phyloP scores from a whole-genome alignment of 2,888 invertebrate species.

The Drosophila melanosoma region DNA sequence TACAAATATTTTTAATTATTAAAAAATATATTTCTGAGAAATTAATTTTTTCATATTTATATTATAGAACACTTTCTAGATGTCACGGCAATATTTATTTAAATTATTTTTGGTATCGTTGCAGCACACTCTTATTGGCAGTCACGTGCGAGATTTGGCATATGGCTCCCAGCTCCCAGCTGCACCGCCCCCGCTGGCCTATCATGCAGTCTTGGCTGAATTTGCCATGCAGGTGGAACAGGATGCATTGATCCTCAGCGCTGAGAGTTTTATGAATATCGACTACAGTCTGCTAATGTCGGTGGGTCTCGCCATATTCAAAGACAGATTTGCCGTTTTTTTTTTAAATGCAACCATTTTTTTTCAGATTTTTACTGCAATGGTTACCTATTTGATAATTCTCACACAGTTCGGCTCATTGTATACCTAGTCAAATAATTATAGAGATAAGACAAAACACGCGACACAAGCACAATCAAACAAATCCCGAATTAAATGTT shows the following conservation, averaged over 20 bases:
- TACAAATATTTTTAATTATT: not conserved
- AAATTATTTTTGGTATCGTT: not conserved
- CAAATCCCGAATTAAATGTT: not conserved
- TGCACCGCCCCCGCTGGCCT: constrained; percentile 40
- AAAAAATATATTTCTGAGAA: not conserved
- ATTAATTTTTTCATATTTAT: not conserved
- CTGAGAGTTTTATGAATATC: constrained; percentile 71
- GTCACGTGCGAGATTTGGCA: constrained; percentile 59
- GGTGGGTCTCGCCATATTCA: constrained; percentile 44
- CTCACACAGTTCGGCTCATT: constrained; percentile 73
- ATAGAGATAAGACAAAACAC: not conserved
- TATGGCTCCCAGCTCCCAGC: constrained; percentile 31
- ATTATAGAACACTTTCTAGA: not conserved
- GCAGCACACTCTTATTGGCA: constrained; percentile 59
- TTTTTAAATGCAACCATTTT: not conserved
- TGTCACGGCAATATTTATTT: not conserved
- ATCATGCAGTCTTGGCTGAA: constrained; percentile 65
- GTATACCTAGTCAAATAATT: constrained; percentile 24
- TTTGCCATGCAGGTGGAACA: constrained; percentile 76
- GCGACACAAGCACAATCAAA: not conserved
- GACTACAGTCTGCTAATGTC: constrained; percentile 75
- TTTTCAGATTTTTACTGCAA: constrained; percentile 67
- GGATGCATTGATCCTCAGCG: constrained; percentile 63
- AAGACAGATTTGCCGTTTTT: accelerated
- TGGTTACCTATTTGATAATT: constrained; percentile 76